Evolutionary conservation across 2,797 vertebrate species (phyloP).

Genomic region (Micropoecilia bifurca): DNA sequence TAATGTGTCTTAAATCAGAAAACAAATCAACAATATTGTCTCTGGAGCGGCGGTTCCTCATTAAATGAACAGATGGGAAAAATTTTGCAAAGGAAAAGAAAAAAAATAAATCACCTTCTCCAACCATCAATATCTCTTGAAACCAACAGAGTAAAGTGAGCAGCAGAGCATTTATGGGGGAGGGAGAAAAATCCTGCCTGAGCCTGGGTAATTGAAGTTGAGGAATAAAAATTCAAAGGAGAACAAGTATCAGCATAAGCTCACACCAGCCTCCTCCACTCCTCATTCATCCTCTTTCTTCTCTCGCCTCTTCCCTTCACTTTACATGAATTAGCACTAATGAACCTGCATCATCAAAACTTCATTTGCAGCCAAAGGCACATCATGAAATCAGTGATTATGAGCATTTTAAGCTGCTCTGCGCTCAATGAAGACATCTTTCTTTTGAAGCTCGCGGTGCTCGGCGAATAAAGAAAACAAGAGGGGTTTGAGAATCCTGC

Average conservation of each 20-base stretch:
- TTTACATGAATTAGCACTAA: conserved; percentile 76
- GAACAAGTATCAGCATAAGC: conserved; percentile 42
- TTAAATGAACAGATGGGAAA: conserved; percentile 20
- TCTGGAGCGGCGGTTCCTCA: conserved; percentile 7
- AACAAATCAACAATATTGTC: conserved; percentile 8
- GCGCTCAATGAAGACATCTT: conserved; percentile 14
- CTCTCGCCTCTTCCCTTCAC: conserved; percentile 56
- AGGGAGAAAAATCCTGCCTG: conserved; percentile 5
- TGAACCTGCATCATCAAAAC: conserved; percentile 61
- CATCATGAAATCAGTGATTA: conserved; percentile 48
- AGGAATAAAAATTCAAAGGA: conserved; percentile 45
- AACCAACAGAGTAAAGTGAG: conserved; percentile 14
- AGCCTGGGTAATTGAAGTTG: conserved; percentile 26
- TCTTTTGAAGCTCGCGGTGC: conserved; percentile 5
- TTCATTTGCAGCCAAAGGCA: conserved; percentile 52
- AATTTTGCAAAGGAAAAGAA: conserved; percentile 23
- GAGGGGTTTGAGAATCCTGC: not conserved
- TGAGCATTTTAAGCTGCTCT: conserved; percentile 38
- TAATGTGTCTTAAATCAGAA: conserved; percentile 13
- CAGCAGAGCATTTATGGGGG: conserved; percentile 1
- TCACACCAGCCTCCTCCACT: conserved; percentile 56
- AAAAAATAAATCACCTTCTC: conserved; percentile 3
- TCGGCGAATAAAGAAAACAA: conserved; percentile 18
- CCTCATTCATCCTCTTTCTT: conserved; percentile 63
- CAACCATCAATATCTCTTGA: conserved; percentile 6